Evolutionary conservation across 2,113 vertebrate genomes (phyloP).

Genomic region (Myiagra hebetior): DNA sequence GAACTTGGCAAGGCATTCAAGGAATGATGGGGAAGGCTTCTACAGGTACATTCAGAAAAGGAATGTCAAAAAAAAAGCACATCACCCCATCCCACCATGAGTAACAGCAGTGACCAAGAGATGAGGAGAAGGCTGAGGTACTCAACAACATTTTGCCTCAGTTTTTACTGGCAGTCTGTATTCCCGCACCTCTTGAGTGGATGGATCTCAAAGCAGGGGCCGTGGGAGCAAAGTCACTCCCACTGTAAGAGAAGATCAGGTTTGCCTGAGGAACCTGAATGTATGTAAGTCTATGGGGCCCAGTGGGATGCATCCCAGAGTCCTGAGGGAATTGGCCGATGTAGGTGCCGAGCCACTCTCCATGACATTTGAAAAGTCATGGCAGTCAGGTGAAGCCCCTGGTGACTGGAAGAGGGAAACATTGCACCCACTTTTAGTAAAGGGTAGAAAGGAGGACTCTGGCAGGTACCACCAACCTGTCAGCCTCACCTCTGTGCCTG

Average conservation of each 20-base stretch:
- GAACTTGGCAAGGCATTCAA: neutral
- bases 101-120: neutral
- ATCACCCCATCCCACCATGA: accelerated
- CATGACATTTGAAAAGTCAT: neutral
- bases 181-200: neutral
- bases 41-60: neutral
- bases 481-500: neutral
- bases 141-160: neutral
- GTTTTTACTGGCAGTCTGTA: neutral
- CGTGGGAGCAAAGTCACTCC: neutral
- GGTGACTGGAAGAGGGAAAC: neutral
- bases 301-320: neutral
- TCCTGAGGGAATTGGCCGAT: neutral
- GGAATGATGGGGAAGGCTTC: neutral
- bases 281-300: neutral
- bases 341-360: neutral
- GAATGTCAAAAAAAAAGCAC: neutral
- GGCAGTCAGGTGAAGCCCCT: neutral
- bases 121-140: neutral
- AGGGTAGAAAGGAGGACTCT: neutral
- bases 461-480: too few species aligned
- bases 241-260: neutral
- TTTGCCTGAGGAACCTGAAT: neutral
- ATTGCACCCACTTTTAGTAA: neutral
- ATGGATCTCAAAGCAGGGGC: neutral